Base-by-base conservation (phyloP, 2,113 vertebrate species). In the Cryptotis parvus region DNA sequence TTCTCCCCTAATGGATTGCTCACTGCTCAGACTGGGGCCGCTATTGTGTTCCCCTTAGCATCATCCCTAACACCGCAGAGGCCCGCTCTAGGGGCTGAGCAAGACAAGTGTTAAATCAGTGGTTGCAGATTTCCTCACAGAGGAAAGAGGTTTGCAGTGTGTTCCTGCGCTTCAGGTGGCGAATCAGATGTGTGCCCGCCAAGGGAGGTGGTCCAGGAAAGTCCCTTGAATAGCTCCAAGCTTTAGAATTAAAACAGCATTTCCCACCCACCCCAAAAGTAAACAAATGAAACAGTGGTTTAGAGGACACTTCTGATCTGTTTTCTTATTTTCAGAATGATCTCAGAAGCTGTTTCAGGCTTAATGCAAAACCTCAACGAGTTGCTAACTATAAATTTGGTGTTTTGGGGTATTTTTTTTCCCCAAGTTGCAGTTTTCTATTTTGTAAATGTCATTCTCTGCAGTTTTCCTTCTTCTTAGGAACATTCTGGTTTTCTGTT, bases 291-390 rank as follows among this genome's bases (percentile, higher is more conserved):
- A 35, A n/a, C 27, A 31, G 65, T 66, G 29, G 14, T 66, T 69
- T 90, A 63, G 52, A 81, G 45, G 29, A n/a, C 45, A 24, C 35
- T 92, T 72, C 9, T 88, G 69, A 14, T 26, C 63, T 90, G 9
- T 90, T 35, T 87, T 91, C 31, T 88, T 45, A 87, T 90, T 69
- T 91, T 91, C 80, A 95, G 72, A 84, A 78, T 63, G 52, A 73
- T 76, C 66, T 85, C 37, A 41, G 35, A 7, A 22, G 16, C 49
- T 52, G 70, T 87, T 89, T 77, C 65, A 89, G 39, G 29, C 58
- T 85, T 89, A 31, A 79, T 49, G 18, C 52, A 65, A 89, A 31
- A 80, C 31, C 74, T 79, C 37, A 68, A 68, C 83, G 83, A 41
- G 10, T 55, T 55, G 58, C 35, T 58, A 39, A 81, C 81, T 35